Percentiles rank a stretch among this genome's conserved stretches.
Conservation (phyloP, 2,888 invertebrate genomes). For the Brachypalpus laphriformis region DNA sequence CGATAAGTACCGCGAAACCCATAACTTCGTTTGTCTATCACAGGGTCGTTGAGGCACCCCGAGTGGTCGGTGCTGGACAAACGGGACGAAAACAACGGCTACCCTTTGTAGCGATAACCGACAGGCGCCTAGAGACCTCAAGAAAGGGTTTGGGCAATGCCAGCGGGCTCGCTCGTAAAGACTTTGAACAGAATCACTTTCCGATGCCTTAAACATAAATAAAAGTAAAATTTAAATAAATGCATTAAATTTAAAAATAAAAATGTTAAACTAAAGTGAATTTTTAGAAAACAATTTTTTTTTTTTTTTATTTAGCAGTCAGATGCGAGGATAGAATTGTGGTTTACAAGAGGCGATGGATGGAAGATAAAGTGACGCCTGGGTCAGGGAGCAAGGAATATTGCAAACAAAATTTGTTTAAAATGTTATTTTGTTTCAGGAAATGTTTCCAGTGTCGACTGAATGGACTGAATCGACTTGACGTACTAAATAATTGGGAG, state of each 20-base stretch:
- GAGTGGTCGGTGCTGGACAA: slow-evolving; percentile 77
- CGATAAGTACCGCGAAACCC: slow-evolving; percentile 62
- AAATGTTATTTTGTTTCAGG: too few relatives aligned
- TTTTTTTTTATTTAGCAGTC: background rate
- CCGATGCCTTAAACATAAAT: slow-evolving; percentile 80
- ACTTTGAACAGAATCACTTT: slow-evolving; percentile 82
- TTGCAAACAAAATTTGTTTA: too few relatives aligned
- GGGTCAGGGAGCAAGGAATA: too few relatives aligned
- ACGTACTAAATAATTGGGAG: too few relatives aligned
- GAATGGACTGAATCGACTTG: too few relatives aligned
- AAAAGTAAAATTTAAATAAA: slow-evolving; percentile 31
- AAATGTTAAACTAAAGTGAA: slow-evolving; percentile 19
- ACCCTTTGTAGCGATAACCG: slow-evolving; percentile 82
- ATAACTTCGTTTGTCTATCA: slow-evolving; percentile 81
- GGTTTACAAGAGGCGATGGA: background rate
- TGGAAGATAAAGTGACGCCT: background rate
- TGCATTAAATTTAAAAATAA: slow-evolving; percentile 1
- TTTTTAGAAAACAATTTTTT: background rate
- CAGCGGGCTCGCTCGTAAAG: slow-evolving; percentile 77
- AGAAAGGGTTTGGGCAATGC: slow-evolving; percentile 76
- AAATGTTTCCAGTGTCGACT: too few relatives aligned
- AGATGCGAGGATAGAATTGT: background rate
- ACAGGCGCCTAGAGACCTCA: slow-evolving; percentile 80
- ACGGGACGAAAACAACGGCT: slow-evolving; percentile 80
- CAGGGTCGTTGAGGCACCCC: slow-evolving; percentile 80